phyloP scores from a whole-genome alignment of 2,797 vertebrate species.

The Pogoniulus pusillus region DNA sequence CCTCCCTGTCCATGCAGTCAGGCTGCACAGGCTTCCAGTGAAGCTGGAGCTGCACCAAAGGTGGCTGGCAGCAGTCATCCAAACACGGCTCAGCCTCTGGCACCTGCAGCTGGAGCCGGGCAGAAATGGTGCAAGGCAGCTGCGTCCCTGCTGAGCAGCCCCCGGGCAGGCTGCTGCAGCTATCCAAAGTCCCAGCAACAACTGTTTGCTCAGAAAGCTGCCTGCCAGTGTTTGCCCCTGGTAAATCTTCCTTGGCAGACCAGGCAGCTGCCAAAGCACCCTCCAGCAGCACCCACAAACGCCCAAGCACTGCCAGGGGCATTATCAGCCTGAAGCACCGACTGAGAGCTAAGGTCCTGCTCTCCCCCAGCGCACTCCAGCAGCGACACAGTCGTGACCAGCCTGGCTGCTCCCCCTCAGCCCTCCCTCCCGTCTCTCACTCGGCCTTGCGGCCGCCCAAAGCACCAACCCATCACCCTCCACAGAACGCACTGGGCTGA shows the following conservation, averaged over 20 bases:
- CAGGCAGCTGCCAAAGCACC: neutral
- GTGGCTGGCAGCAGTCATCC: neutral
- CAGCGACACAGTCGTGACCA: neutral
- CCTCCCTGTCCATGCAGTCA: neutral
- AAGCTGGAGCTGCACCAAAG: neutral
- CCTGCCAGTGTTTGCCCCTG: neutral
- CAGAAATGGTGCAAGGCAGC: neutral
- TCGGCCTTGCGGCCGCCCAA: neutral
- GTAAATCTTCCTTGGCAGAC: neutral
- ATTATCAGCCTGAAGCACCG: rapidly evolving
- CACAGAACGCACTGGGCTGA: no score
- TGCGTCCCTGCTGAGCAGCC: neutral
- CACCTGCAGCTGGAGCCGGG: rapidly evolving
- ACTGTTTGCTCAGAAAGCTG: neutral
- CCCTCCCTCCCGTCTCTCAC: neutral
- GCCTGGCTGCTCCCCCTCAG: rapidly evolving
- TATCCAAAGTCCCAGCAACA: neutral
- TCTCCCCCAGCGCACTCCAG: neutral
- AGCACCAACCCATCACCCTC: rapidly evolving
- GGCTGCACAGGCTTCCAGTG: rapidly evolving
- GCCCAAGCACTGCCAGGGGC: rapidly evolving
- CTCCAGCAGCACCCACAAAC: neutral
- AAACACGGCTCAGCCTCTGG: rapidly evolving
- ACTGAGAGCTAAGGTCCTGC: neutral
- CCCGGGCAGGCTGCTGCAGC: neutral